A percentile compares a stretch with the other conserved stretches of the same genome.
Conservation (phyloP, 2,888 invertebrate genomes). For the Brachylomia viminalis region DNA sequence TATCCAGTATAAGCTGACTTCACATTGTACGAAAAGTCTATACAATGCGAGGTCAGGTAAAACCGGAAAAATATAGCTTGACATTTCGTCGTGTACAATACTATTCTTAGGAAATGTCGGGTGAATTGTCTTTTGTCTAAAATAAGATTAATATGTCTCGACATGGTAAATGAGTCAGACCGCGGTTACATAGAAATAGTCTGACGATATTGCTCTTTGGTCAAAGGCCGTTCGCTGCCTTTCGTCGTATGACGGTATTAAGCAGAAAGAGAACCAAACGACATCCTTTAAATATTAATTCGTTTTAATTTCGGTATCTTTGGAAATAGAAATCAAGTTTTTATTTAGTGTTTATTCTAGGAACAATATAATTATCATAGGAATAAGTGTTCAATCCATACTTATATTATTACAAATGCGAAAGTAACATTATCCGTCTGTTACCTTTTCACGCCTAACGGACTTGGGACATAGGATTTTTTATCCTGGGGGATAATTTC, state of each 20-base stretch:
- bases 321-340: neutral
- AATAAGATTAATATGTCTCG: slow-evolving; percentile 56
- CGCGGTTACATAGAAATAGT: slow-evolving; percentile 29
- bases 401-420: neutral
- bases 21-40: too few relatives aligned
- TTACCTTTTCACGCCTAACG: neutral
- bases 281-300: neutral
- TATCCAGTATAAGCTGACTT: too few relatives aligned
- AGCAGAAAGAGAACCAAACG: slow-evolving; percentile 15
- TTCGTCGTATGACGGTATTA: neutral
- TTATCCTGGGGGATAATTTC: neutral
- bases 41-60: too few relatives aligned
- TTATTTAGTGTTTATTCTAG: neutral
- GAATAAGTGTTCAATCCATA: neutral
- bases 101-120: slow-evolving; percentile 47
- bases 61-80: too few relatives aligned
- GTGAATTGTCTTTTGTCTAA: slow-evolving; percentile 46
- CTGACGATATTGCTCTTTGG: slow-evolving; percentile 12
- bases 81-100: neutral
- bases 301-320: neutral
- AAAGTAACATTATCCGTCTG: neutral
- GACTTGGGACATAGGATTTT: neutral
- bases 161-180: slow-evolving; percentile 41
- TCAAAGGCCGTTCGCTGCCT: slow-evolving; percentile 21
- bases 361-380: neutral